Evolutionary conservation across 2,888 invertebrate species (phyloP).

Genomic region (Limnephilus auricula): DNA sequence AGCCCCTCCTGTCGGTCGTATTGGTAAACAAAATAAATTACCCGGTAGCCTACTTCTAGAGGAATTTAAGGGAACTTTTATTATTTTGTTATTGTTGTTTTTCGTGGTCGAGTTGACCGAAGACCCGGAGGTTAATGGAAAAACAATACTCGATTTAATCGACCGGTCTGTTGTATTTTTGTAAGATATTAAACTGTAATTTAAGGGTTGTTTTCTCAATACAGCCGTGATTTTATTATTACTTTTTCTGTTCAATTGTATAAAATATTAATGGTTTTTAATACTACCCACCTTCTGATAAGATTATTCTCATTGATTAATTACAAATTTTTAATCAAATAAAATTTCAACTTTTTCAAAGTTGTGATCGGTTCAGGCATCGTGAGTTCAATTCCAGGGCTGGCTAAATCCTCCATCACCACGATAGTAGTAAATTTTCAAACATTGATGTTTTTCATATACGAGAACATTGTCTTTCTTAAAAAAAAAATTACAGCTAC

Average conservation of each 20-base stretch:
- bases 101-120: neutral
- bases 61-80: neutral
- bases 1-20: constrained; percentile 15
- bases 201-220: neutral
- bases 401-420: too few species aligned
- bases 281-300: neutral
- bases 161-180: neutral
- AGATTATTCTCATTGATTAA: neutral
- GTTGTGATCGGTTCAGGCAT: too few species aligned
- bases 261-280: neutral
- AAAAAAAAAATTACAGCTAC: too few species aligned
- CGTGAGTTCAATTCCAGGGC: too few species aligned
- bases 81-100: constrained; percentile 2
- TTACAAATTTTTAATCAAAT: neutral
- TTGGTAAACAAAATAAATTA: constrained; percentile 33
- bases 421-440: too few species aligned
- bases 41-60: neutral
- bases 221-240: neutral
- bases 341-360: too few species aligned
- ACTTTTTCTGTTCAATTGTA: neutral
- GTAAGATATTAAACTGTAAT: neutral
- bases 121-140: neutral
- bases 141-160: neutral
- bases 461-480: too few species aligned
- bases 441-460: too few species aligned